These are phyloP conservation scores for Oncorhynchus keta DNA, from an alignment of 2,113 vertebrate genomes.

Conservation along the genomic window DNA sequence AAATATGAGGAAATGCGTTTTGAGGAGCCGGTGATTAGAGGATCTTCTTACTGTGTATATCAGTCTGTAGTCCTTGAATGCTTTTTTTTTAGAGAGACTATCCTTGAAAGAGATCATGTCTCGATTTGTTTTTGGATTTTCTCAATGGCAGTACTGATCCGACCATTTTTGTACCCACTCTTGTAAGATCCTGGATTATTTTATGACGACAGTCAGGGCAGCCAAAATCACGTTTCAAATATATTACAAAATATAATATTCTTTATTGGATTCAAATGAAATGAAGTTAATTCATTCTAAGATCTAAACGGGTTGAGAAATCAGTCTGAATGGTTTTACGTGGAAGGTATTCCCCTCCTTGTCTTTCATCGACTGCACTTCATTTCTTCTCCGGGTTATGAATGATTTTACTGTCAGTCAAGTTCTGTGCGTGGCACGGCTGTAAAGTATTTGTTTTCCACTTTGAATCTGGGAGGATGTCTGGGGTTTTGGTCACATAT, in stretches of 20 bases:
- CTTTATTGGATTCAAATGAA: too few species aligned
- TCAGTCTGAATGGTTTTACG: conserved; percentile 54
- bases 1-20: too few species aligned
- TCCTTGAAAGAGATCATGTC: too few species aligned
- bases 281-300: not conserved
- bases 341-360: conserved; percentile 24
- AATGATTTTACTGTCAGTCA: conserved; percentile 65
- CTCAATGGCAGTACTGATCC: too few species aligned
- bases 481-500: not conserved
- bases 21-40: too few species aligned
- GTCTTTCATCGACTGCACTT: conserved; percentile 64
- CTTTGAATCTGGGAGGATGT: not conserved
- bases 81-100: too few species aligned
- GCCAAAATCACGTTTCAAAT: not conserved
- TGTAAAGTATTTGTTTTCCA: conserved; percentile 54
- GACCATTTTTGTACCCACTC: too few species aligned
- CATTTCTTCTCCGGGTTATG: conserved; percentile 50
- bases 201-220: not conserved
- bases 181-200: not conserved
- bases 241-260: not conserved
- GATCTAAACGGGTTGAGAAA: conserved; percentile 45
- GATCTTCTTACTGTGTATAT: too few species aligned
- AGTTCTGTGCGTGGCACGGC: conserved; percentile 42
- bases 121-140: too few species aligned
- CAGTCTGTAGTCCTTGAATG: not conserved